phyloP scores from a whole-genome alignment of 2,113 vertebrate genomes.

The Trichechus manatus region DNA sequence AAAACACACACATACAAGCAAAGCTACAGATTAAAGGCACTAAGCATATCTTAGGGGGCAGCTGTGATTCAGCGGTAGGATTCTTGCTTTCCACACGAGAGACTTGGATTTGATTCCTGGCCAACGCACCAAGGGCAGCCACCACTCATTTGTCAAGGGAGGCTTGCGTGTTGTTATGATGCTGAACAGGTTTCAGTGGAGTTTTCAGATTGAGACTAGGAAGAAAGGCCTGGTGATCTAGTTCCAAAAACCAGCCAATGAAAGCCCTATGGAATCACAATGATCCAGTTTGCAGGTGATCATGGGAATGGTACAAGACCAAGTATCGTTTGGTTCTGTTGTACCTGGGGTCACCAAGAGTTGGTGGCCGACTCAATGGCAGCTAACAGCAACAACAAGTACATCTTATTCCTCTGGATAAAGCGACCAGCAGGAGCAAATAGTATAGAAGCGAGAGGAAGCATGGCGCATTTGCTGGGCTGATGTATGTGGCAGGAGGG shows the following conservation, averaged over 20 bases:
- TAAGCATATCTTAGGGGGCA: neutral
- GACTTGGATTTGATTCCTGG: neutral
- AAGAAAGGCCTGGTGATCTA: neutral
- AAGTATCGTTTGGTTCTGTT: neutral
- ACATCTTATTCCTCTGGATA: neutral
- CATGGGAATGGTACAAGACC: neutral
- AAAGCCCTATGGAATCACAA: neutral
- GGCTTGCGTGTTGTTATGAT: neutral
- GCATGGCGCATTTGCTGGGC: neutral
- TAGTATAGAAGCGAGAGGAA: neutral
- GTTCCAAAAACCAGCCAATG: neutral
- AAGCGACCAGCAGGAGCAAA: neutral
- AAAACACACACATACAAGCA: neutral
- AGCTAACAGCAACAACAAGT: neutral
- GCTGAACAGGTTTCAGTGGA: neutral
- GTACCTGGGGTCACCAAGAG: neutral
- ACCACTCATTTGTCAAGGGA: neutral
- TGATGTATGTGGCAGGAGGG: neutral
- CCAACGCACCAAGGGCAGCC: neutral
- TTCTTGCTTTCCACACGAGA: neutral
- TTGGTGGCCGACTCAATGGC: neutral
- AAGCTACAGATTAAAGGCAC: neutral
- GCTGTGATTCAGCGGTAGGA: neutral
- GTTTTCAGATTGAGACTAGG: neutral
- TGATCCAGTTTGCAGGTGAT: neutral